Evolutionary conservation across 37 sponge, comb jelly and placozoan species (phyloP), one percentile per base, ranked within the genome.

Genomic region (Eunapius fragilis): DNA sequence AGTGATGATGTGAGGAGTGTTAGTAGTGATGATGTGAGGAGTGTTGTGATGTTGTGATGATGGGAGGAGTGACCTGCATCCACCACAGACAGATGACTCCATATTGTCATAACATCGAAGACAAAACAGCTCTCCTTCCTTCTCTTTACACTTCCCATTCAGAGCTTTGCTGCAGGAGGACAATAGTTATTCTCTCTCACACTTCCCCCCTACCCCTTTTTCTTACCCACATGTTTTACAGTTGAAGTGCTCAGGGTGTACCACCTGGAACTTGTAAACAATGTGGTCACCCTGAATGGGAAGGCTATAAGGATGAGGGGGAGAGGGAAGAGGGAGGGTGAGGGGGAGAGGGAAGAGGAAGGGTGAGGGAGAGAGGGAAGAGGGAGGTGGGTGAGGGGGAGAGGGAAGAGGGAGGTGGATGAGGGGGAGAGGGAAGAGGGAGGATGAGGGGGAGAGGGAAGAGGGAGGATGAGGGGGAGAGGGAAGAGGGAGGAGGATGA

Each of bases 91-190:
- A 25, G 96, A 81, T 6, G 96, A 90, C 73, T 87, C 96, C 90
- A 96, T 85, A 27, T 89, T 91, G 91, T 98, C 98, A 80, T 93
- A 96, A 78, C 98, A 98, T 12, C 96, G 96, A n/a, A 98, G 75
- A 75, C 98, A 98, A 80, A 92, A 96, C 34, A 96, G 89, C 69
- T 98, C 94, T 37, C 94, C 94, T 37, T 93, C 94, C 26, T 83
- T 85, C 47, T 96, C 94, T 6, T 87, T 79, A 68, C 94, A 86
- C 69, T 86, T 90, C 30, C 84, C 72, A 34, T 87, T 93, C 75
- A 98, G 83, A 37, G 69, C 45, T 76, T 98, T 89, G 9, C 97
- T 98, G 84, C 5, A 26, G 72, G 25, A 76, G 74, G 85, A 80
- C 77, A 35, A 37, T 50, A 25, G 34, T 26, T 14, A 9, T 47